Evolutionary conservation across 64 coral and sea anemone species (phyloP).

Genomic region (Porites lutea): DNA sequence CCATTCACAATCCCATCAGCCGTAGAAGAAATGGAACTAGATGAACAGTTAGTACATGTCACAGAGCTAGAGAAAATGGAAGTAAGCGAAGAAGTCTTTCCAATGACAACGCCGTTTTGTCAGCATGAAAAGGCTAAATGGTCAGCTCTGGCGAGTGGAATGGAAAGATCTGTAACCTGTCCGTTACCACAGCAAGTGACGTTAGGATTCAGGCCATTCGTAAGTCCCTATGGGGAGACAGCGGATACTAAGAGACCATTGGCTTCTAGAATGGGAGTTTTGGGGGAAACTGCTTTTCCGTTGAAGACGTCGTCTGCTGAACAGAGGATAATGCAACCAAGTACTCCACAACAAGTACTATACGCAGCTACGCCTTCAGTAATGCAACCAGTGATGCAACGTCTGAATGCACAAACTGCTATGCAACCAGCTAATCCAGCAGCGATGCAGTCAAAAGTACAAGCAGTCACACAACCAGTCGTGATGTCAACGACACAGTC

Average conservation of each 20-base stretch:
- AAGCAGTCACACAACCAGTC: not conserved
- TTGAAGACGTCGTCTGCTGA: not conserved
- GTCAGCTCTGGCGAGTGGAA: too few species aligned
- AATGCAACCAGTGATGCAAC: not conserved
- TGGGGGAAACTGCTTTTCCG: not conserved
- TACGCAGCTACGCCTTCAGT: not conserved
- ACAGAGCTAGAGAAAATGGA: not conserved
- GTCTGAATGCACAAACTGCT: not conserved
- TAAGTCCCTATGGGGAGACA: too few species aligned
- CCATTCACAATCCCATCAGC: not conserved
- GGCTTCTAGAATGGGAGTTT: not conserved
- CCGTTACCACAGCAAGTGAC: not conserved
- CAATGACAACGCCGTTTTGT: not conserved
- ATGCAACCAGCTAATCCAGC: not conserved
- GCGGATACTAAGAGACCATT: not conserved
- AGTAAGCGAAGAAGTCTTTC: not conserved
- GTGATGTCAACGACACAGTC: not conserved
- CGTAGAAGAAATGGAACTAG: not conserved
- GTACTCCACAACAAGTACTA: too few species aligned
- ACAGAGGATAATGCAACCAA: not conserved
- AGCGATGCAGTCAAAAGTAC: too few species aligned
- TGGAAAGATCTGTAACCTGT: too few species aligned
- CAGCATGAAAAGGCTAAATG: not conserved
- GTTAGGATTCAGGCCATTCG: too few species aligned
- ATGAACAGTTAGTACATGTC: not conserved